Percentiles rank a stretch among this genome's conserved stretches.
Conservation (phyloP, 2,113 vertebrate species). For the Serinus canaria region DNA sequence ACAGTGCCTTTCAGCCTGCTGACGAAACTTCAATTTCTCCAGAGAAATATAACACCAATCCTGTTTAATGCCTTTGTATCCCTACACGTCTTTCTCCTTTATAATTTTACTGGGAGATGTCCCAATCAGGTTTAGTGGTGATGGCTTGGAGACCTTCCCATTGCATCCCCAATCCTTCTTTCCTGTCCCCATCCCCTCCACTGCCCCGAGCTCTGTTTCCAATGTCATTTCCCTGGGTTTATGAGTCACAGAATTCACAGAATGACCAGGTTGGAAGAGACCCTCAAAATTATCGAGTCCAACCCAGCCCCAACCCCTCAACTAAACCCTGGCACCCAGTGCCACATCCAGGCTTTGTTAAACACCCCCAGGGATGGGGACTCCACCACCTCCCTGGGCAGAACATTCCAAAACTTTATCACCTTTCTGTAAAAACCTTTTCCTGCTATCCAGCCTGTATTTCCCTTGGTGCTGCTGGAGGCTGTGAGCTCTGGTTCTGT, state of each 20-base stretch:
- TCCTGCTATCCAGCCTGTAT: accelerated
- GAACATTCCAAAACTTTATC: neutral
- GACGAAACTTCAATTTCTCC: neutral
- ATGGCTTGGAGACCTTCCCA: neutral
- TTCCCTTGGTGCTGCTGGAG: neutral
- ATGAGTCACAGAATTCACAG: neutral
- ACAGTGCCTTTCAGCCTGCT: neutral
- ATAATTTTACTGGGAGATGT: neutral
- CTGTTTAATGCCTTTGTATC: neutral
- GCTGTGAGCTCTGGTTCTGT: neutral
- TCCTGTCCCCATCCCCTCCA: neutral
- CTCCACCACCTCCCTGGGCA: neutral
- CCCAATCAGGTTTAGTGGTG: neutral
- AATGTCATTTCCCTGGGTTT: neutral
- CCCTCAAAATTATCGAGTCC: neutral
- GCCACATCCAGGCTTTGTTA: neutral
- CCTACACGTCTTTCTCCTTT: neutral
- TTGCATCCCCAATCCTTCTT: neutral
- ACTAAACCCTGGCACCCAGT: neutral
- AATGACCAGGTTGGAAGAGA: neutral
- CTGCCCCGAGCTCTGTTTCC: neutral
- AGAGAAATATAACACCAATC: neutral
- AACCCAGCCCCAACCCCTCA: neutral
- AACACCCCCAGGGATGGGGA: neutral
- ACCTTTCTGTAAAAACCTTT: neutral